Conservation (phyloP, 2,113 vertebrate genomes). For the Ciconia boyciana region DNA sequence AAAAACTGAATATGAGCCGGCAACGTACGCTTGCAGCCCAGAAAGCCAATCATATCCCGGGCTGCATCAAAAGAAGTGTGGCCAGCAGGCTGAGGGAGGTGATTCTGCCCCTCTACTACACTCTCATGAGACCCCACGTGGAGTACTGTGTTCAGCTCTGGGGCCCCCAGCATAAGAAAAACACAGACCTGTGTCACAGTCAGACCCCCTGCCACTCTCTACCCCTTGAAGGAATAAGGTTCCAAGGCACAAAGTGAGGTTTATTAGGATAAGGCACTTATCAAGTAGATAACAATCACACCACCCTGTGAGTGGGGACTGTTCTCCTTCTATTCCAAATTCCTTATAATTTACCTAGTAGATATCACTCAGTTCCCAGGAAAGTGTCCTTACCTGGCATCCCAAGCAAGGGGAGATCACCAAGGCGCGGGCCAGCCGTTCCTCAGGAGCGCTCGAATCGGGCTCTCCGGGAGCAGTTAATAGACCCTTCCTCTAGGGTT, state of each 20-base stretch:
- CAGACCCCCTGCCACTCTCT: not conserved
- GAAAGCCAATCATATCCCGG: too few relatives aligned
- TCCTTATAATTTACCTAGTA: not conserved
- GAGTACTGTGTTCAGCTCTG: not conserved
- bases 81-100: not conserved
- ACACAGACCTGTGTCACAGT: not conserved
- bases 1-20: too few relatives aligned
- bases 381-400: not conserved
- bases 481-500: too few relatives aligned
- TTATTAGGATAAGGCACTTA: not conserved
- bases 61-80: too few relatives aligned
- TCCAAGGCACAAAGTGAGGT: not conserved
- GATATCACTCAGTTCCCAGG: not conserved
- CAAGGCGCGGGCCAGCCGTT: accelerated
- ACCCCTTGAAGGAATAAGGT: not conserved
- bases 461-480: not conserved
- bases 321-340: not conserved
- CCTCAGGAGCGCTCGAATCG: accelerated
- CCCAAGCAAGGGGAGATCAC: not conserved
- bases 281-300: not conserved
- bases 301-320: not conserved
- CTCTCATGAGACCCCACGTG: not conserved
- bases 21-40: too few relatives aligned
- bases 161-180: not conserved
- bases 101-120: not conserved